Conservation (phyloP, 2,797 vertebrate genomes). For the Ambastaia sidthimunki region DNA sequence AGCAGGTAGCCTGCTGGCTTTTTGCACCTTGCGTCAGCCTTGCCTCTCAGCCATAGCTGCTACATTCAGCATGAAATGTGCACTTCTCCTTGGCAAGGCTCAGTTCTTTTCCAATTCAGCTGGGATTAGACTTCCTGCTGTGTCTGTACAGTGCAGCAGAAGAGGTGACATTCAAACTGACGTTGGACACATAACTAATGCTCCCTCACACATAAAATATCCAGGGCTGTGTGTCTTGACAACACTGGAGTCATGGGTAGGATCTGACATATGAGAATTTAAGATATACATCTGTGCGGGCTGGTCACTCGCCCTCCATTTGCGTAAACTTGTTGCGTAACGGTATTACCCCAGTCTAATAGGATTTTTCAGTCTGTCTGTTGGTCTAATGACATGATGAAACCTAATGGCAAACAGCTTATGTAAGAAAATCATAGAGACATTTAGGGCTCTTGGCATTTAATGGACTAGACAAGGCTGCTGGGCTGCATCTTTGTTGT, state of each 20-base stretch:
- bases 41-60: constrained; percentile 49
- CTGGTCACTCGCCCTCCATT: constrained; percentile 26
- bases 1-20: constrained; percentile 20
- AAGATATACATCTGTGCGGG: constrained; percentile 17
- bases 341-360: constrained; percentile 19
- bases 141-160: constrained; percentile 45
- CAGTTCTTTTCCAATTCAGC: constrained; percentile 47
- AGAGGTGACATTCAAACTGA: constrained; percentile 58
- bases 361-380: constrained; percentile 36
- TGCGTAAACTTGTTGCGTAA: constrained; percentile 37
- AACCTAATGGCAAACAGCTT: constrained; percentile 44
- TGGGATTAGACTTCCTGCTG: constrained; percentile 52
- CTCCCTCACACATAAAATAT: constrained; percentile 26
- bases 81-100: constrained; percentile 46
- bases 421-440: constrained; percentile 55
- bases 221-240: neutral
- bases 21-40: constrained; percentile 43
- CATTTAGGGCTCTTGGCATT: constrained; percentile 43
- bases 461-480: constrained; percentile 40
- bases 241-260: constrained; percentile 44
- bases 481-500: constrained; percentile 18
- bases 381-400: constrained; percentile 25
- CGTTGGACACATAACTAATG: constrained; percentile 52
- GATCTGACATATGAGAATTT: constrained; percentile 30
- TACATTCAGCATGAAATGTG: constrained; percentile 55